phyloP scores from a whole-genome alignment of 2,797 vertebrate genomes.

The Dipus sagitta region DNA sequence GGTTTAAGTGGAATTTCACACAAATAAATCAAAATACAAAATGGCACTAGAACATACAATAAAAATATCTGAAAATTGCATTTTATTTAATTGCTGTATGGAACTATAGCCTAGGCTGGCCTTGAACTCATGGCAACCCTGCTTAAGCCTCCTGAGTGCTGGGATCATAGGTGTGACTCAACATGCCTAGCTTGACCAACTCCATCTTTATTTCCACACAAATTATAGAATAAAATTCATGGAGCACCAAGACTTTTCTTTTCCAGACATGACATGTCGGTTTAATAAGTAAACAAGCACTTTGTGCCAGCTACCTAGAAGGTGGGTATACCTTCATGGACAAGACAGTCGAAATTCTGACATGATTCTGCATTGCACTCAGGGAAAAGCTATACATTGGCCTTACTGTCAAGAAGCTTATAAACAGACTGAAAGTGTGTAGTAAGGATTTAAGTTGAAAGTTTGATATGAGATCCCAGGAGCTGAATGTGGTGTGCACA shows the following conservation, averaged over 20 bases:
- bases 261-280: neutral
- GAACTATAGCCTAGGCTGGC: no score
- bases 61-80: neutral
- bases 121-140: no score
- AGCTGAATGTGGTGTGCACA: no score
- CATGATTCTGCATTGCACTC: neutral
- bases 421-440: slow-evolving; percentile 20
- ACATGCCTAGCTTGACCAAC: no score
- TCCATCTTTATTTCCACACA: neutral
- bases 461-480: neutral
- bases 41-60: neutral
- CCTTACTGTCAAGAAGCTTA: neutral
- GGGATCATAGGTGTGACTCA: no score
- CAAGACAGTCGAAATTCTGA: neutral
- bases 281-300: neutral
- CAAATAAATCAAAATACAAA: slow-evolving; percentile 29
- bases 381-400: neutral
- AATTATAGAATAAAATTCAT: neutral
- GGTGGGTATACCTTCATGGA: neutral
- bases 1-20: neutral
- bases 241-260: neutral
- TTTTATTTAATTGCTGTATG: neutral
- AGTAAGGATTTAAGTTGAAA: slow-evolving; percentile 14
- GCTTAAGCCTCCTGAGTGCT: no score
- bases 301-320: neutral